These are phyloP conservation scores for Nebria ingens DNA, from an alignment of 1,140 invertebrate genomes.

Conservation along the genomic window DNA sequence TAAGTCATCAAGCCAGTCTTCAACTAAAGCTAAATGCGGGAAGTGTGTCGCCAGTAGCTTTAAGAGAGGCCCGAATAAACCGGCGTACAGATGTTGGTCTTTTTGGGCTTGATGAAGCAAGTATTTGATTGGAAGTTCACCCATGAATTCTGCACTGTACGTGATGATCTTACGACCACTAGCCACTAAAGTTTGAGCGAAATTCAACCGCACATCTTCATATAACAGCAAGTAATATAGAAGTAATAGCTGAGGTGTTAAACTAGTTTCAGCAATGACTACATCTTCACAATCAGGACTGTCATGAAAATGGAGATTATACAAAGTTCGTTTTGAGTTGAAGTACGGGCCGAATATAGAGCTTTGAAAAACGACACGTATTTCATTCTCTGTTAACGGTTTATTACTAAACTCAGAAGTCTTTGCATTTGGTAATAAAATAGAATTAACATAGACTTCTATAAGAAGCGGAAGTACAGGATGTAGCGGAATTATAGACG, in stretches of 20 bases:
- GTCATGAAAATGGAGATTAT: conserved; percentile 42
- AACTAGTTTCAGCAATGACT: conserved; percentile 50
- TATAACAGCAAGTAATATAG: conserved; percentile 90
- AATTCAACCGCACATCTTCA: conserved; percentile 78
- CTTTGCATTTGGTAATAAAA: conserved; percentile 68
- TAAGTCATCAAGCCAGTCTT: conserved; percentile 84
- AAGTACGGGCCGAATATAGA: conserved; percentile 62
- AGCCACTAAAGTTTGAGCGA: conserved; percentile 58
- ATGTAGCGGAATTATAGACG: conserved; percentile 77
- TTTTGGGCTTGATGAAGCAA: conserved; percentile 86
- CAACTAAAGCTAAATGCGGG: conserved; percentile 87
- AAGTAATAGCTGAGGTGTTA: conserved; percentile 81
- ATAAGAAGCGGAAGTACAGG: conserved; percentile 87
- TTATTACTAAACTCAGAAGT: conserved; percentile 72
- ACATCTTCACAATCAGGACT: conserved; percentile 38
- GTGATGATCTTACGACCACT: conserved; percentile 69
- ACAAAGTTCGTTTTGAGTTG: conserved; percentile 42
- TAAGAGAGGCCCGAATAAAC: conserved; percentile 74
- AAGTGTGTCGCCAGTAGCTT: conserved; percentile 85
- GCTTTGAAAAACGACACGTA: conserved; percentile 72
- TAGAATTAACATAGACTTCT: conserved; percentile 91
- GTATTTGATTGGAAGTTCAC: conserved; percentile 89
- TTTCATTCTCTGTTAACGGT: conserved; percentile 84
- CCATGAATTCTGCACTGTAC: conserved; percentile 80
- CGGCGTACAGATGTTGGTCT: conserved; percentile 81